Evolutionary conservation across 2,888 invertebrate species (phyloP), one percentile per base, ranked within the genome.

Genomic region (Carabus problematicus): DNA sequence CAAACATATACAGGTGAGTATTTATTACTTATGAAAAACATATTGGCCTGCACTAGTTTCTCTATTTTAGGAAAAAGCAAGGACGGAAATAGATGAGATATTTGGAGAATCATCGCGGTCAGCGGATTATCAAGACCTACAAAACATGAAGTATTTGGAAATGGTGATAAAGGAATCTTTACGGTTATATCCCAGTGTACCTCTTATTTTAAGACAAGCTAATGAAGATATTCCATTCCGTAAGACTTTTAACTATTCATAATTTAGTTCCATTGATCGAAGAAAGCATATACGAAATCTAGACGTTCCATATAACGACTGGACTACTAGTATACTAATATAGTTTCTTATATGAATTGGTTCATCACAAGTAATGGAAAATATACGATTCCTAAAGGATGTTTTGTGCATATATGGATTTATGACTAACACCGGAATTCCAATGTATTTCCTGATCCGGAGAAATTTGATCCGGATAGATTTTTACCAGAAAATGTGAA

Each of bases 401-500:
- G 76, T 0, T 52, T 72, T 1, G 52, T 75, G 4, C 81, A 75
- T 42, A 68, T 79, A 2, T 75, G 77, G 41, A 77, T 80, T 16
- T 78, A 73, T 64, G 79, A 81, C 67, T 52, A 81, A 52, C 85
- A 86, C 70, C 78, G 82, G 19, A 80, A 84, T 73, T 77, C 80
- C 0, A 78, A 82, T 40, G 79, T 81, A 58, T 87, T 83, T 78
- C 79, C 82, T 0, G 80, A 86, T 63, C 85, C 87, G 0, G 76
- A 80, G 7, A 76, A 72, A 45, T 86, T 84, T 74, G 79, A 83
- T 70, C 82, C 83, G 0, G 85, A 85, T 66, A 76, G 86, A 74
- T 87, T 87, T 75, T 75, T 83, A 39, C 79, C 81, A 0, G 84
- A 85, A 66, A 71, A 71, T 39, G 60, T 47, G 43, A 72, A 73